Conservation (phyloP, 2,888 invertebrate species). For the Alentia gelatinosa region DNA sequence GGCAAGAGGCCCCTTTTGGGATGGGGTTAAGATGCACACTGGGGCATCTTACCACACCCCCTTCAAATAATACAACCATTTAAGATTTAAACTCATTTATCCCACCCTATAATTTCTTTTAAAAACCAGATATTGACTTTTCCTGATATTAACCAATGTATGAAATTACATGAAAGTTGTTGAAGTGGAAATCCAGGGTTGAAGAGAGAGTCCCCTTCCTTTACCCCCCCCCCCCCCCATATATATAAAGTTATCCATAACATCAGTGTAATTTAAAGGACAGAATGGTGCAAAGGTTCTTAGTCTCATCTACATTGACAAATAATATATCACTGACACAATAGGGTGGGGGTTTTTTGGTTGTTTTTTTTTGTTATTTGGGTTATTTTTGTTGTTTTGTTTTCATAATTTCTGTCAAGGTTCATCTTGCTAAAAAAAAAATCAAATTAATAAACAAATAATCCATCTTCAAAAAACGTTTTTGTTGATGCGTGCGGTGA, state of each 20-base stretch:
- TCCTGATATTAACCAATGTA: neutral
- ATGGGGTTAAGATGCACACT: neutral
- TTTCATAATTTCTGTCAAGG: no score
- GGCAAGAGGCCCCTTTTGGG: neutral
- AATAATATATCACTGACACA: no score
- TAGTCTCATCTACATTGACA: no score
- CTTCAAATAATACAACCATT: neutral
- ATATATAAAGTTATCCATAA: neutral
- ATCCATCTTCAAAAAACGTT: no score
- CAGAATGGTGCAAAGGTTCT: no score
- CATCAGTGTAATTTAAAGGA: no score
- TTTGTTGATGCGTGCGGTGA: no score
- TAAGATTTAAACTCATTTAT: neutral
- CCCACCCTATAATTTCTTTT: neutral
- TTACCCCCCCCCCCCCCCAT: neutral
- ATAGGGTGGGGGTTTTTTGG: no score
- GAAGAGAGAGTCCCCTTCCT: neutral
- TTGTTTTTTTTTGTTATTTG: no score
- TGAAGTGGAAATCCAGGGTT: neutral
- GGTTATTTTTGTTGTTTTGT: no score
- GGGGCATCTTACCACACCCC: neutral
- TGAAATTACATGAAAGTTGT: neutral
- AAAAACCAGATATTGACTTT: neutral
- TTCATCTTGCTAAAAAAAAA: no score
- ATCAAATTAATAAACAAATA: no score